Percentiles rank a stretch among this genome's conserved stretches.
Conservation (phyloP, 2,888 invertebrate genomes). For the Drosophila atroscutellata region DNA sequence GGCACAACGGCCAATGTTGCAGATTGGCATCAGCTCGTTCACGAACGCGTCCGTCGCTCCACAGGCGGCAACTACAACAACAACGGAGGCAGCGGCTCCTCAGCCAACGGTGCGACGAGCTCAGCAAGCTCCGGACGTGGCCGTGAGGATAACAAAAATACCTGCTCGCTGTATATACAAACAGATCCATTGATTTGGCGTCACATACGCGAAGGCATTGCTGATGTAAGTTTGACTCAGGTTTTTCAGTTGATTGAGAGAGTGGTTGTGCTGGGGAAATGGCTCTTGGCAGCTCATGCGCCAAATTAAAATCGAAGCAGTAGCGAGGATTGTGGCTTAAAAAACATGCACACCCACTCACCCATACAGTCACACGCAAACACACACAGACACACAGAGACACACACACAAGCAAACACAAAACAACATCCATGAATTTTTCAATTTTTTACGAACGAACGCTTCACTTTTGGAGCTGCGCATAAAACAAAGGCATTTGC, state of each 20-base stretch:
- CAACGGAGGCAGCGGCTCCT: conserved; percentile 83
- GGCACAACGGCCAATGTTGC: conserved; percentile 83
- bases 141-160: conserved; percentile 91
- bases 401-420: conserved; percentile 12
- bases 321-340: conserved; percentile 20
- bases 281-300: conserved; percentile 32
- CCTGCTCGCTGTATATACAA: conserved; percentile 98
- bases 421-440: conserved; percentile 70
- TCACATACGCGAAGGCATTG: conserved; percentile 93
- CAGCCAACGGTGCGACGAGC: conserved; percentile 80
- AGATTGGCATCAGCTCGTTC: conserved; percentile 85
- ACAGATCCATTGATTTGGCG: conserved; percentile 99
- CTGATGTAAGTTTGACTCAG: conserved; percentile 88
- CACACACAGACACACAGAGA: background rate
- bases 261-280: background rate
- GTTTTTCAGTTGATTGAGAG: background rate
- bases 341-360: conserved; percentile 7
- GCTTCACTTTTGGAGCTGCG: conserved; percentile 56
- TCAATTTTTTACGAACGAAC: conserved; percentile 68
- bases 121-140: conserved; percentile 78
- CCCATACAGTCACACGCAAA: background rate
- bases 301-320: conserved; percentile 62
- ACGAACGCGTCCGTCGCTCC: conserved; percentile 86
- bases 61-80: conserved; percentile 68
- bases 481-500: conserved; percentile 68